Base-by-base conservation (phyloP, 2,113 vertebrate genomes). In the Myanophis thanlyinensis region DNA sequence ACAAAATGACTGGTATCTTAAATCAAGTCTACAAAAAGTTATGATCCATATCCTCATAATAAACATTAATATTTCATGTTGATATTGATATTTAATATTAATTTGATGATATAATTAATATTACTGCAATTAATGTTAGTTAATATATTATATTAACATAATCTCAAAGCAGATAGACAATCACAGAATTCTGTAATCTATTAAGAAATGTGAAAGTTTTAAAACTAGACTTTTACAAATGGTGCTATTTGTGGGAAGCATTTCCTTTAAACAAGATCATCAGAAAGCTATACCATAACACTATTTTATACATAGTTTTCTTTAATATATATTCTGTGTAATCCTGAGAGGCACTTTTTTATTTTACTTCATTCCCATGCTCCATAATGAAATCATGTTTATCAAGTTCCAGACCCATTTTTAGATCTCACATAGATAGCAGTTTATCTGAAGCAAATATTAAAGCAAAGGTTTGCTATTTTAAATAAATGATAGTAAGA, bases 391-490 rank as follows among this genome's bases (percentile, higher is more conserved):
- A 73, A 73, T 73, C n/a, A 35, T 73, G 35, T 35, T 73, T 11
- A 73, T 73, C n/a, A 18, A 73, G 15, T 73, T 35, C n/a, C 62
- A 73, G n/a, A n/a, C 4, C 5, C 5, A 35, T 35, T 35, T 35
- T 73, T 73, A 35, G 47, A 30, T 18, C 9, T 22, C 46, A 90
- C 59, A 22, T 27, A 54, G 9, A 73, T 46, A n/a, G 5, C 13
- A 30, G 44, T 89, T 67, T 90, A 51, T 20, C 53, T 84, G 35
- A 84, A 23, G 89, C 48, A 90, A 90, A 90, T 90, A 84, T 90
- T 53, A 35, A n/a, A 52, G 67, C 5, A 84, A 51, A 90, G 40
- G 7, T 23, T 67, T 84, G 48, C 48, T 90, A 49, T 84, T 35
- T 80, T 23, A 84, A 90, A 73, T 80, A 90, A 52, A 44, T 35